Base-by-base conservation (phyloP, 2,797 vertebrate genomes). In the Astyanax mexicanus region DNA sequence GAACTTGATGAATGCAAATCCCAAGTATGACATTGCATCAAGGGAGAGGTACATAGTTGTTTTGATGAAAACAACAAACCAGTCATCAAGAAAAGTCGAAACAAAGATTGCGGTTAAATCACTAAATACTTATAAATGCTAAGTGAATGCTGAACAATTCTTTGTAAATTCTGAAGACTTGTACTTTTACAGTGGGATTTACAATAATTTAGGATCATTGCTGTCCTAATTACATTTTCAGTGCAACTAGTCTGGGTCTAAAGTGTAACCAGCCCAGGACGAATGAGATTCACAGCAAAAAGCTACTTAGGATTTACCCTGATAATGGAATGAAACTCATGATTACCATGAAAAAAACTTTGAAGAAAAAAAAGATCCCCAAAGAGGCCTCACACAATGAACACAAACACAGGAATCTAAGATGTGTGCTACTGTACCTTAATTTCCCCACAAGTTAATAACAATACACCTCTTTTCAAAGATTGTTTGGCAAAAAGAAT, bases 401-500 rank as follows among this genome's bases (percentile, higher is more conserved):
- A 66, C 75, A 44, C 69, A 66, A 81, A 79, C 69, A 84, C 68
- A 80, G 71, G 57, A 82, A 73, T 61, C 69, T 79, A 77, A 72
- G 62, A 61, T 73, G 65, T 81, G 75, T 74, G 66, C 81, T 78
- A 81, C 61, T 74, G 27, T 65, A 80, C 54, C 71, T 82, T 72
- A 27, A 68, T 72, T 74, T 74, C 60, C 65, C 72, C 40, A 45
- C 51, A 75, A 78, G 62, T 73, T 68, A 72, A 77, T 66, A 72
- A 85, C 76, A 77, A 77, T 13, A 49, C 54, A 81, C 74, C 77
- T 25, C 71, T 81, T 78, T 37, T 42, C 58, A 51, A 54, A 44
- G 81, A 85, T 81, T 55, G 74, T 77, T 66, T 74, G 75, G 81
- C 60, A 82, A 69, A 80, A 77, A 81, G 61, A 75, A 78, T 87